Base-by-base conservation (phyloP, 2,888 invertebrate genomes). In the Ariolimax columbianus region DNA sequence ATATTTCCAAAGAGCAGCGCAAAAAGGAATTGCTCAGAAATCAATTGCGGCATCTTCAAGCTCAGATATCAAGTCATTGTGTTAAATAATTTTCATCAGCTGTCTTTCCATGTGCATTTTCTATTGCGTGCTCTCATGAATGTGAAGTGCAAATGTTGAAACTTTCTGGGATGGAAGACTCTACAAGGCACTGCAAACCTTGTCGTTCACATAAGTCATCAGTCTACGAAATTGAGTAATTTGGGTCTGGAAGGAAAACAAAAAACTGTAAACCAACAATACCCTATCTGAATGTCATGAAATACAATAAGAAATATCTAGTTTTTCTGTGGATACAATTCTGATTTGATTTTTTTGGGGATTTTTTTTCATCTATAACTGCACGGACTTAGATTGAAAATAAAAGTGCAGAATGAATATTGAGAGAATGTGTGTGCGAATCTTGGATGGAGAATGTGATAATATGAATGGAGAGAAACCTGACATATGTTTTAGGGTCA, bases 401-500 rank as follows among this genome's bases (percentile, higher is more conserved):
- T 23, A 17, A 33, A 33, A 11, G 66, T 66, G 33, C 7, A 14
- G 33, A 33, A 66, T 14, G 23, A 33, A 2, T 33, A 66, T 1
- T 75, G 19, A 4, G 26, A 51, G n/a, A 33, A 4, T 19, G 26
- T 51, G 77, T 83, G 47, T 40, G 55, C 72, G 30, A 23, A 2
- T 55, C 47, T 11, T 11, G 47, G 14, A 17, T 55, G 55, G 36
- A 43, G 38, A 73, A 51, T 40, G 63, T 38, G 55, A 63, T 77
- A 55, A 80, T 75, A 26, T 85, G 81, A 77, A 77, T 77, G 73
- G 73, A 82, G 80, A 75, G 36, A 73, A 80, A 59, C 80, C 84
- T 80, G 84, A 40, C 63, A 84, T 84, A 84, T 84, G 84, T 84
- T 84, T 80, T 26, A 73, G 47, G 84, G 75, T 59, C 0, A 63